phyloP scores from a whole-genome alignment of 2,113 vertebrate genomes.

The Melanerpes aurifrons region DNA sequence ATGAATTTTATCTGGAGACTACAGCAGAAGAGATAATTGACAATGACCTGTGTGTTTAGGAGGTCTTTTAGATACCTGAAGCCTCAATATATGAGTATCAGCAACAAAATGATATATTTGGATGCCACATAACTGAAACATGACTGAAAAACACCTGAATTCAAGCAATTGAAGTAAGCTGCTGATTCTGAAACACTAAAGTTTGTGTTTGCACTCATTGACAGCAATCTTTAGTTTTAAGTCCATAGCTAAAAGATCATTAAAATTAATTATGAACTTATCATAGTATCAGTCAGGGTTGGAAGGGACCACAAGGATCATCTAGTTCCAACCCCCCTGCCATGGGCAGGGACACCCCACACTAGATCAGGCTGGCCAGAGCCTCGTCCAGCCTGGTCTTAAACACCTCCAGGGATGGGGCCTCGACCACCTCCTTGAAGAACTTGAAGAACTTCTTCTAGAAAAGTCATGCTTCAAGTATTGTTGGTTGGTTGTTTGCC shows the following conservation, averaged over 20 bases:
- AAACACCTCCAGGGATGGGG: too few relatives aligned
- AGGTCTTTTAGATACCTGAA: neutral
- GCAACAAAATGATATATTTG: neutral
- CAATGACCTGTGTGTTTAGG: neutral
- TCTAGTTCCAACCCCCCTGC: too few relatives aligned
- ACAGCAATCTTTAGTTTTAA: neutral
- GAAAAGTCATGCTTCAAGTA: neutral
- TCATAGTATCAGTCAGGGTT: too few relatives aligned
- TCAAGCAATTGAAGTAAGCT: neutral
- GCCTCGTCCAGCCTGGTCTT: too few relatives aligned
- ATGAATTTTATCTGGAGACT: neutral
- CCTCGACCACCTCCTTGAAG: neutral
- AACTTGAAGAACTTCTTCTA: neutral
- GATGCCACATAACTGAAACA: neutral
- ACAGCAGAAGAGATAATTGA: neutral
- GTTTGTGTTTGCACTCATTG: neutral
- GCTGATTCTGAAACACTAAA: neutral
- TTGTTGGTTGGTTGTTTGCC: neutral
- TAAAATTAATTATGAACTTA: neutral
- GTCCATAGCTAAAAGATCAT: neutral
- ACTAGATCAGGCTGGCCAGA: too few relatives aligned
- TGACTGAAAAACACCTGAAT: neutral
- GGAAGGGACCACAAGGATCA: too few relatives aligned
- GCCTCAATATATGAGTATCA: neutral
- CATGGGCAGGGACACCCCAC: too few relatives aligned